phyloP scores from a whole-genome alignment of 1,140 invertebrate genomes.

The Ceratoteleas bidentatus region DNA sequence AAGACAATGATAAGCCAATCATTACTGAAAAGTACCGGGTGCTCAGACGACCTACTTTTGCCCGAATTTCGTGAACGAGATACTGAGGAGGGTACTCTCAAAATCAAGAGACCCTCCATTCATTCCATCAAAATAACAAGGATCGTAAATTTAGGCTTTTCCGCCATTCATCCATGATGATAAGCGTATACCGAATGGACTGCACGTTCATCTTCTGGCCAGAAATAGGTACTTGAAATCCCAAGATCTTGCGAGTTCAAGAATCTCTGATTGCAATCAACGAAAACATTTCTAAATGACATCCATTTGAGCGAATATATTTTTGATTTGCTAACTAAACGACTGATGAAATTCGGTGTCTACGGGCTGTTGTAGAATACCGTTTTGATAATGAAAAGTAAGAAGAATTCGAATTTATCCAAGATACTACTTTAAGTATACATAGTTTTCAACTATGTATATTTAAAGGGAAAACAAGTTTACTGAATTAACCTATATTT shows the following conservation, averaged over 20 bases:
- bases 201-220: not conserved
- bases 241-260: not conserved
- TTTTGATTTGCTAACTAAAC: too few relatives aligned
- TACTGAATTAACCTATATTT: too few relatives aligned
- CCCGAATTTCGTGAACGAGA: constrained; percentile 2
- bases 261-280: too few relatives aligned
- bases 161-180: constrained; percentile 16
- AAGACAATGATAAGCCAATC: constrained; percentile 11
- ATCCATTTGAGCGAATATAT: too few relatives aligned
- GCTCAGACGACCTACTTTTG: constrained; percentile 5
- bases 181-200: constrained; percentile 19
- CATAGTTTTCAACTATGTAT: too few relatives aligned
- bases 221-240: not conserved
- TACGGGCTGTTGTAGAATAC: too few relatives aligned
- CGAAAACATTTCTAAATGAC: too few relatives aligned
- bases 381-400: too few relatives aligned
- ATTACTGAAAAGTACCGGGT: not conserved
- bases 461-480: too few relatives aligned
- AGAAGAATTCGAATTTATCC: too few relatives aligned
- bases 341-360: too few relatives aligned
- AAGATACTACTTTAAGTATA: too few relatives aligned
- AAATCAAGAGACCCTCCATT: constrained; percentile 3
- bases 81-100: not conserved
- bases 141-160: not conserved
- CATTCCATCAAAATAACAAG: constrained; percentile 1